Evolutionary conservation across 2,113 vertebrate genomes (phyloP).

Genomic region (Rhea americana): DNA sequence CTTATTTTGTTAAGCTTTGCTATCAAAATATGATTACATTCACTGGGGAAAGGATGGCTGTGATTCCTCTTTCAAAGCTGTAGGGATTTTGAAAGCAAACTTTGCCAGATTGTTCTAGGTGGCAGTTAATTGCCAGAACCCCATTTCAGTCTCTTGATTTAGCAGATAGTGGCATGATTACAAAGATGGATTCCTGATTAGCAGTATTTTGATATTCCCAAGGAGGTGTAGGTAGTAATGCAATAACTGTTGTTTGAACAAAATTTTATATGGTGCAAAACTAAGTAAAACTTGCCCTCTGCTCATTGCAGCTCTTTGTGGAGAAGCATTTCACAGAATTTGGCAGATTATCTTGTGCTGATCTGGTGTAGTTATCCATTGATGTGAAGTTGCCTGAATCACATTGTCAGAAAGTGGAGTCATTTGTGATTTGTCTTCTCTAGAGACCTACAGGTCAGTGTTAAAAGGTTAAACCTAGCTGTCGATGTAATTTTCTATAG

Average conservation of each 20-base stretch:
- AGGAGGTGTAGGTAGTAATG: background rate
- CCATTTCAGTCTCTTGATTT: background rate
- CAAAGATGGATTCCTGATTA: accelerated
- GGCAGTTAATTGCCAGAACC: background rate
- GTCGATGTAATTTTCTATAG: background rate
- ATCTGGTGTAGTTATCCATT: conserved; percentile 28
- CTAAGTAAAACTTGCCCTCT: background rate
- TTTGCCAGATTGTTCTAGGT: background rate
- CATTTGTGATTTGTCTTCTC: background rate
- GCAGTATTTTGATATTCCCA: background rate
- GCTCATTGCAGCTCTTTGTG: background rate
- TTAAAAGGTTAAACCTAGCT: background rate
- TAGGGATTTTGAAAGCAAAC: background rate
- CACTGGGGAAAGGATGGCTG: background rate
- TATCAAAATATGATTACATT: background rate
- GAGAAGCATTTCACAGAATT: background rate
- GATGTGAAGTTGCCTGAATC: background rate
- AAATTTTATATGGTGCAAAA: background rate
- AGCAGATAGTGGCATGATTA: background rate
- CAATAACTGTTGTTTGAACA: background rate
- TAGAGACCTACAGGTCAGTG: background rate
- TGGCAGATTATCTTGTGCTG: background rate
- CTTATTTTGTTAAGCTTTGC: background rate
- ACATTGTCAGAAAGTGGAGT: background rate
- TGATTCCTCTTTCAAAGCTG: background rate